Conservation (phyloP, 2,888 invertebrate genomes). For the Toxonevra muliebris region DNA sequence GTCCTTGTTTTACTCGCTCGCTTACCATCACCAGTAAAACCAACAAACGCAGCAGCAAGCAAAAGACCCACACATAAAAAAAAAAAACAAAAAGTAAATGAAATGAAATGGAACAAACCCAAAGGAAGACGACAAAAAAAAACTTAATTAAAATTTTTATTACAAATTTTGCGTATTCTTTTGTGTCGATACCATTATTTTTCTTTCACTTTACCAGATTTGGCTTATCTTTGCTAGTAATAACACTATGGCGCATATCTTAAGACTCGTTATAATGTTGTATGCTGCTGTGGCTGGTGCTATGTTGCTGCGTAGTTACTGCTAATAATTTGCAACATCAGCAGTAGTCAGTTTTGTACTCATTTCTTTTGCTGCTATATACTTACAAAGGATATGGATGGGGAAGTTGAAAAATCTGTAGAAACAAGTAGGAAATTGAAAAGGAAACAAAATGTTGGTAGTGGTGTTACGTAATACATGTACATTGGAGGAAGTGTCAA, state of each 20-base stretch:
- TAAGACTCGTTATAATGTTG: neutral
- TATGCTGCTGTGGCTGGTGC: neutral
- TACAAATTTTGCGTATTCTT: conserved; percentile 47
- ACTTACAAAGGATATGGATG: too few relatives aligned
- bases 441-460: too few relatives aligned
- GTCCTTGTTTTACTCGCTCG: too few relatives aligned
- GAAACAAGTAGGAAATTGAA: too few relatives aligned
- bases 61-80: too few relatives aligned
- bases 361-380: neutral
- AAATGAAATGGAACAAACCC: too few relatives aligned
- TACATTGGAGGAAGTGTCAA: too few relatives aligned
- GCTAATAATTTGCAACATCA: conserved; percentile 20
- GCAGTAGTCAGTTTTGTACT: conserved; percentile 13
- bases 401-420: too few relatives aligned
- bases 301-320: neutral
- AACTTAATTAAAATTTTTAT: conserved; percentile 44
- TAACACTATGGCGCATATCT: neutral
- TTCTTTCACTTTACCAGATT: conserved; percentile 28
- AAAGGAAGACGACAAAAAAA: conserved; percentile 18
- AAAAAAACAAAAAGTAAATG: too few relatives aligned
- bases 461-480: too few relatives aligned
- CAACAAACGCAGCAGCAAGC: too few relatives aligned
- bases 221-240: neutral
- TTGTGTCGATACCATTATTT: conserved; percentile 56
- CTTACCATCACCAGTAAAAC: too few relatives aligned